These are phyloP conservation scores for Dermolepida albohirtum DNA, from an alignment of 2,888 invertebrate species.

Conservation along the genomic window DNA sequence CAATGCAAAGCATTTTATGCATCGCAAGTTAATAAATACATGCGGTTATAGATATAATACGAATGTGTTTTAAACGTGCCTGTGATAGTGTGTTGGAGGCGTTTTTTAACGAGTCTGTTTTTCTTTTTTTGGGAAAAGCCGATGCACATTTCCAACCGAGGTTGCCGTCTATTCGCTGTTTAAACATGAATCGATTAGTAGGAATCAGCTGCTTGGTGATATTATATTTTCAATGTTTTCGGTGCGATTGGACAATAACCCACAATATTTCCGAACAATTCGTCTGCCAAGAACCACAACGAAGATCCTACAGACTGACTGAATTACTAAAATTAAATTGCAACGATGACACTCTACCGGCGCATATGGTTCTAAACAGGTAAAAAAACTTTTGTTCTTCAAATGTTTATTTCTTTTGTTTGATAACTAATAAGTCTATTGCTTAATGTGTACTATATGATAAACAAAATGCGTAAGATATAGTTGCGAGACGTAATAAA, in stretches of 20 bases:
- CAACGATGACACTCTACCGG: constrained; percentile 20
- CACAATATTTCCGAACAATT: constrained; percentile 24
- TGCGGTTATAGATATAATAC: constrained; percentile 8
- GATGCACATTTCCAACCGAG: constrained; percentile 16
- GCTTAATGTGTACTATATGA: too few relatives aligned
- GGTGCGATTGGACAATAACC: constrained; percentile 20
- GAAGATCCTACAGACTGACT: constrained; percentile 18
- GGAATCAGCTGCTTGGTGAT: constrained; percentile 20
- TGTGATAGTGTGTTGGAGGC: constrained; percentile 5
- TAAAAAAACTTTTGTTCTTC: constrained; percentile 3
- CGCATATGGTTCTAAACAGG: constrained; percentile 38
- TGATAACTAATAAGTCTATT: too few relatives aligned
- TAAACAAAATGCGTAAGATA: too few relatives aligned
- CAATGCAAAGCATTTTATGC: constrained; percentile 8
- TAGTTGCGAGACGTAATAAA: too few relatives aligned
- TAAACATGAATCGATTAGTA: constrained; percentile 14
- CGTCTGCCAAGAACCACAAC: constrained; percentile 25
- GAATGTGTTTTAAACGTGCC: constrained; percentile 3
- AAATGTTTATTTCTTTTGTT: too few relatives aligned
- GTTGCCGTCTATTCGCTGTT: background rate
- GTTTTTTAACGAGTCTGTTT: background rate
- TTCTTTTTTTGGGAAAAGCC: background rate
- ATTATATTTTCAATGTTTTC: constrained; percentile 24
- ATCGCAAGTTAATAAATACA: background rate
- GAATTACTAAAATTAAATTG: constrained; percentile 30